Base-by-base conservation (phyloP, 1,140 invertebrate genomes). In the Glossosoma conforme region DNA sequence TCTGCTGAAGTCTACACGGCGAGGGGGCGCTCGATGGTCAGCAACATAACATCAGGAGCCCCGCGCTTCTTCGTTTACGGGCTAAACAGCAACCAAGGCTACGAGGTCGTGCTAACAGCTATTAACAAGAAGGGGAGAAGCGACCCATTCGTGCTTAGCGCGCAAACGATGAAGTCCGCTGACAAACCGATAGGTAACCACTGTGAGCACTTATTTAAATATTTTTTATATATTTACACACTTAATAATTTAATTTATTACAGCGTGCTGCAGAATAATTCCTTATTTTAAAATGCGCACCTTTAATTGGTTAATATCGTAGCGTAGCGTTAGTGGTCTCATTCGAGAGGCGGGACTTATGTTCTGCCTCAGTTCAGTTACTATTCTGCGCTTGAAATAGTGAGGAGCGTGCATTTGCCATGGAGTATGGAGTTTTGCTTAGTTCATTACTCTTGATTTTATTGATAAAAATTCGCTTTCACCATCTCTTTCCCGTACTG, bases 91-190 rank as follows among this genome's bases (percentile, higher is more conserved):
- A 82, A 82, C 10, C 69, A 79, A 20, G 77, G 69, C 6, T 84
- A 85, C 64, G 75, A 79, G 20, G 71, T 87, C 15, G 68, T 68
- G 18, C 60, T 84, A 17, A 85, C 81, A 60, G 79, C 85, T 11
- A 76, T 76, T 48, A 88, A 88, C 62, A 70, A 69, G 49, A 85
- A 85, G 62, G 84, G 82, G 11, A 66, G 75, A 30, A 83, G 81
- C 60, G 71, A 76, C 33, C 62, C 68, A 0, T 67, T 74, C 11
- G 67, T 68, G 4, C 63, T 85, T 5, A 77, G 77, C 42, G 79
- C 82, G 1, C 80, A 76, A 36, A 87, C 84, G 0, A 65, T 85
- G 2, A 85, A 84, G 60, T 77, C 80, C 15, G 82, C 84, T n/a
- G 83, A 86, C 60, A 84, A 82, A 65, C 78, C 83, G 52, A 84